Base-by-base conservation (phyloP, 2,797 vertebrate species). In the Cirrhinus molitorella region DNA sequence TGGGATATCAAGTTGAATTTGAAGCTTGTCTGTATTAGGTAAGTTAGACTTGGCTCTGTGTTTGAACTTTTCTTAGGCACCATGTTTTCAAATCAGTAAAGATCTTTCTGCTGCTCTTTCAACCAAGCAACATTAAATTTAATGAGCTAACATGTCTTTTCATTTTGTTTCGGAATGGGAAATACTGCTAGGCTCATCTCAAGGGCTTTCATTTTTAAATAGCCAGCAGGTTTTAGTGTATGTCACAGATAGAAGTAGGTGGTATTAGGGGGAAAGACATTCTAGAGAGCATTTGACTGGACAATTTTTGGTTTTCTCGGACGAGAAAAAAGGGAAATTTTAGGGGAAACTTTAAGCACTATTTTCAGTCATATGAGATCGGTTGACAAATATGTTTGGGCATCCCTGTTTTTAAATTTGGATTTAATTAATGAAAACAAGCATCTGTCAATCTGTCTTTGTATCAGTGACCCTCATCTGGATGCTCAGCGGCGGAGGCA, bases 401-500 rank as follows among this genome's bases (percentile, higher is more conserved):
- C 6, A 13, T 53, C 49, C 28, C 45, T 49, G 17, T 55, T 55
- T 11, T 37, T 9, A 2, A 51, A 34, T 25, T 43, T 68, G 1
- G 1, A 31, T 25, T 77, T 19, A 63, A 47, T 12, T 7, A 51
- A 1, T 65, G 5, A 34, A 66, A 51, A 19, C 14, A 16, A 43
- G 37, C n/a, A 86, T 74, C 4, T 47, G 51, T 67, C 21, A 49
- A 43, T 81, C 55, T 57, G 28, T 85, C 66, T 74, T 13, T 37
- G 23, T 68, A 84, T 96, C 90, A 97, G 96, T 88, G 96, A 96
- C 83, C 92, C 95, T 65, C 93, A 92, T 80, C 89, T 93, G 85
- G 96, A 96, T 79, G 94, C 94, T 87, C 96, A 94, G 83, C 95
- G 95, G 71, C 90, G 96, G 25, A 95, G 96, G 43, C 94, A 96